Evolutionary conservation across 1,140 invertebrate genomes (phyloP).

Genomic region (Drosophila obscura): DNA sequence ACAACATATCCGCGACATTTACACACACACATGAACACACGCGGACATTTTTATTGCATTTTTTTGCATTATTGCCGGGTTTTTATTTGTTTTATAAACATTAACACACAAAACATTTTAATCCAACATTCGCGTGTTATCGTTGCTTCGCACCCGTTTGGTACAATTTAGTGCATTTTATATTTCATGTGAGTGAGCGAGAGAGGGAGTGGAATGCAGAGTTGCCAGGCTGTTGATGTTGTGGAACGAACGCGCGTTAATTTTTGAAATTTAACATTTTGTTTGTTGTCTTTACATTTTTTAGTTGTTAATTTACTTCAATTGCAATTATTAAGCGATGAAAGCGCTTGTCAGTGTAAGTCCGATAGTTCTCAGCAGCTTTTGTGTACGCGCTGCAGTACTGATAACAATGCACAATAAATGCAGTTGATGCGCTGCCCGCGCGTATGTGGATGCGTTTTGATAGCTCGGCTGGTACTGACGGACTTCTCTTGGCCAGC

Average conservation of each 20-base stretch:
- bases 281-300: background rate
- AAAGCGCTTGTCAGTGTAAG: background rate
- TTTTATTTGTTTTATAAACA: slow-evolving; percentile 34
- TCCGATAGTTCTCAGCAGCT: background rate
- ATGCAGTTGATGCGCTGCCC: slow-evolving; percentile 17
- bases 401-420: slow-evolving; percentile 10
- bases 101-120: slow-evolving; percentile 47
- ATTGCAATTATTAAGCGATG: background rate
- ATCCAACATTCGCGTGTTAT: background rate
- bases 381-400: slow-evolving; percentile 1
- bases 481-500: slow-evolving; percentile 30
- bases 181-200: too few relatives aligned
- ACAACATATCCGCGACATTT: slow-evolving; percentile 13
- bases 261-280: slow-evolving; percentile 13
- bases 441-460: slow-evolving; percentile 43
- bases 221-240: slow-evolving; percentile 13
- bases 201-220: slow-evolving; percentile 6
- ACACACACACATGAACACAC: slow-evolving; percentile 22
- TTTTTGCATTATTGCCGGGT: slow-evolving; percentile 17
- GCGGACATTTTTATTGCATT: slow-evolving; percentile 19
- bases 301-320: background rate
- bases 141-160: too few relatives aligned
- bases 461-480: slow-evolving; percentile 76
- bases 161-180: too few relatives aligned
- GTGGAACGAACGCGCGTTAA: slow-evolving; percentile 10